Evolutionary conservation across 2,113 vertebrate species (phyloP), one percentile per base, ranked within the genome.

Genomic region (Sapayoa aenigma): DNA sequence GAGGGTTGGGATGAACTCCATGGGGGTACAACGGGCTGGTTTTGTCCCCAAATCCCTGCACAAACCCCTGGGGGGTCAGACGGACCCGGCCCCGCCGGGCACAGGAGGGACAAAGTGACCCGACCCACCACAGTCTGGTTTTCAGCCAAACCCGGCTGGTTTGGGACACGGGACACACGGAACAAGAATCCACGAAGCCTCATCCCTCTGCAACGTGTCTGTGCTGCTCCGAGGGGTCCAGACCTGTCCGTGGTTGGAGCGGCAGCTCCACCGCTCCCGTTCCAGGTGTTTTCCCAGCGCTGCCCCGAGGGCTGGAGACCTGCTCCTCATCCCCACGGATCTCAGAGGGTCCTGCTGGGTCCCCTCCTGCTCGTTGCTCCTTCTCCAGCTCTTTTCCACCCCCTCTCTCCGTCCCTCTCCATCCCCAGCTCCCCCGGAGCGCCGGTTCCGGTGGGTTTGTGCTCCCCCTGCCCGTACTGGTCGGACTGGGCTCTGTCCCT

Each of bases 351-450:
- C 46, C 37, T 0, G 2, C 24, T 7, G 7, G 30, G 5, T 50
- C 72, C 17, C 7, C 24, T 74, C 71, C 31, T 84, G 3, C 2
- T 1, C 9, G 1, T 44, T 11, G 17, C 31, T 88, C 12, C 74
- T 59, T 47, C 89, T 49, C 31, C 77, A 42, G 41, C 53, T 71
- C 55, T 53, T 47, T 52, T 35, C 66, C 79, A 39, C 16, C 55
- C 1, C 39, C 62, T 49, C 53, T 67, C 37, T 62, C 77, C n/a
- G 2, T 19, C 37, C 8, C 2, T 28, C 27, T 56, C 56, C 0
- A 0, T 5, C 12, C 53, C 56, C 19, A 37, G 37, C 19, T 83
- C 28, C 25, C 42, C 20, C 52, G 18, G 12, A 0, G 0, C 23
- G 2, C 47, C 6, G 44, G 13, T 41, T 20, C 9, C 35, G 44